phyloP scores from a whole-genome alignment of 1,140 invertebrate species.

The Sarcophaga peregrina region DNA sequence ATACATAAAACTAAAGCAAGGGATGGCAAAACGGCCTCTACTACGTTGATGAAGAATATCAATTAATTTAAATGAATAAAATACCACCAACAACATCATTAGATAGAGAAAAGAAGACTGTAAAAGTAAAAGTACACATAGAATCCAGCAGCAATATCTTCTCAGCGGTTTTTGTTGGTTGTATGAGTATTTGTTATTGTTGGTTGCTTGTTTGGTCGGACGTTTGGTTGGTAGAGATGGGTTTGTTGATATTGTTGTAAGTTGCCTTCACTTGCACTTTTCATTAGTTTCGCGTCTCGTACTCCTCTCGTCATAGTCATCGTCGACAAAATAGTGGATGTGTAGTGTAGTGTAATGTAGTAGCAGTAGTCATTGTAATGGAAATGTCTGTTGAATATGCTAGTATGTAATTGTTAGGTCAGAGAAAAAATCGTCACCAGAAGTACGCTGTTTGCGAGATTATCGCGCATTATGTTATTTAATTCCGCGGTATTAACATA shows the following conservation, averaged over 20 bases:
- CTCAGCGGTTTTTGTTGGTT: neutral
- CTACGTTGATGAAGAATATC: too few species aligned
- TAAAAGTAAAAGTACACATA: too few species aligned
- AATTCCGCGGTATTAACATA: too few species aligned
- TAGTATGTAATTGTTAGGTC: neutral
- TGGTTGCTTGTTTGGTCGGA: neutral
- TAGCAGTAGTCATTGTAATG: neutral
- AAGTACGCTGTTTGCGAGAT: neutral
- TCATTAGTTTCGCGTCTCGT: neutral
- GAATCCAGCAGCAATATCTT: neutral
- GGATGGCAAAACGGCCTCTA: neutral
- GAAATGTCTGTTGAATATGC: neutral
- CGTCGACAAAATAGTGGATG: neutral
- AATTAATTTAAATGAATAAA: too few species aligned
- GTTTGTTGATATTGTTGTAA: neutral
- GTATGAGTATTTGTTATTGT: neutral
- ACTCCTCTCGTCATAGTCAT: neutral
- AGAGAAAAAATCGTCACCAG: neutral
- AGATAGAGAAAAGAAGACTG: neutral
- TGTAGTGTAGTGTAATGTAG: too few species aligned
- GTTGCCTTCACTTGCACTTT: slow-evolving; percentile 10
- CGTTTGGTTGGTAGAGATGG: neutral
- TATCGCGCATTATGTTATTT: too few species aligned
- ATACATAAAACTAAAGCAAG: neutral
- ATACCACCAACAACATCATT: neutral